Conservation (phyloP, 2,113 vertebrate species). For the Fregetta grallaria region DNA sequence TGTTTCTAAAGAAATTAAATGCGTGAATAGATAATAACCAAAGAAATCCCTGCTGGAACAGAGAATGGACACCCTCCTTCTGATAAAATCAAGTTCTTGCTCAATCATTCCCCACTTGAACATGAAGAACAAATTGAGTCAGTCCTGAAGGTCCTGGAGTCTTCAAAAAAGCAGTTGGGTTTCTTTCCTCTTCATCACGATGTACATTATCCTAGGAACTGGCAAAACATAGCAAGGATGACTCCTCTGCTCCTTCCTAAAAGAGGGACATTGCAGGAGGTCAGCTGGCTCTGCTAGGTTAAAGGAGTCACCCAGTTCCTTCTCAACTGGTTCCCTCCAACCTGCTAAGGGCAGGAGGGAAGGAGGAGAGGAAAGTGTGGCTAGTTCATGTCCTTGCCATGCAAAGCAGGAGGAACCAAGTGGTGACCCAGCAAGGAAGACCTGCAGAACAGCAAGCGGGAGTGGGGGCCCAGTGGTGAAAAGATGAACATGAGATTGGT, state of each 20-base stretch:
- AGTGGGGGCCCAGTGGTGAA: neutral
- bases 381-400: neutral
- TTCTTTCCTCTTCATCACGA: neutral
- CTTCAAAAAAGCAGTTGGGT: neutral
- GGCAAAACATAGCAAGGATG: neutral
- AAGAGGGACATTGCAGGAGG: neutral
- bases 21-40: conserved; percentile 62
- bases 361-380: neutral
- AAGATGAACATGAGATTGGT: neutral
- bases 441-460: neutral
- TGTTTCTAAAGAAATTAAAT: conserved; percentile 68
- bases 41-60: conserved; percentile 61
- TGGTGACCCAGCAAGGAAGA: neutral
- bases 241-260: neutral
- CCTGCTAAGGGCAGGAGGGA: neutral
- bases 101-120: conserved; percentile 38
- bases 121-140: neutral
- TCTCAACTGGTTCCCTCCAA: neutral
- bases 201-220: neutral
- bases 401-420: neutral
- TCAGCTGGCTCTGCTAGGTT: neutral
- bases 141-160: conserved; percentile 23
- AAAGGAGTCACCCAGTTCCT: neutral
- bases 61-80: conserved; percentile 51
- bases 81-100: conserved; percentile 64